A percentile compares a stretch with the other conserved stretches of the same genome.
phyloP scores from a whole-genome alignment of 2,797 vertebrate species.

The Falco columbarius region DNA sequence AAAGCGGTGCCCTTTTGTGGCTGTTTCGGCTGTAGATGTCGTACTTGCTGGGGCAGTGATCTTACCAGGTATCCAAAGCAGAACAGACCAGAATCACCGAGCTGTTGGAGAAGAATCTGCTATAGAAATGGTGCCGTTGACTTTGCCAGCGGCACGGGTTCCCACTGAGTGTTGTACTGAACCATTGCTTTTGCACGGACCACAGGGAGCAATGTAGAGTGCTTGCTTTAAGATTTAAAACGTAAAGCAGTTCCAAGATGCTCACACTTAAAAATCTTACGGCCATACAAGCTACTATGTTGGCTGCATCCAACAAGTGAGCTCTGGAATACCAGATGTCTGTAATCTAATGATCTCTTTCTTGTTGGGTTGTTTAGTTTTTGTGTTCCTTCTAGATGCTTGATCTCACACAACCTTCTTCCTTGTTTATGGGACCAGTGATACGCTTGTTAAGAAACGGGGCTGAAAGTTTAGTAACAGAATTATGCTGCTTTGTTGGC shows the following conservation, averaged over 20 bases:
- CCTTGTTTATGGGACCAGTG: not conserved
- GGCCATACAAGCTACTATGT: not conserved
- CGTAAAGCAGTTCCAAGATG: not conserved
- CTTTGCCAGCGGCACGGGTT: not conserved
- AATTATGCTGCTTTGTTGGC: not conserved
- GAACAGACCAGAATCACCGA: not conserved
- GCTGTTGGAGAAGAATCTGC: not conserved
- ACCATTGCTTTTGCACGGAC: not conserved
- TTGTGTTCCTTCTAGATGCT: not conserved
- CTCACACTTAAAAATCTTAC: not conserved
- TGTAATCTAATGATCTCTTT: not conserved
- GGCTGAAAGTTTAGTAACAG: not conserved
- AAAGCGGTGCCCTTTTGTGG: not conserved
- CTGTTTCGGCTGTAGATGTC: not conserved
- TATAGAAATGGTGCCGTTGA: not conserved
- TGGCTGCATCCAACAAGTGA: not conserved
- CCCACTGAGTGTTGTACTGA: fast-evolving
- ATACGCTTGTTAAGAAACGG: not conserved
- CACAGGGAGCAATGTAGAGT: not conserved
- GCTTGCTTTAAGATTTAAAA: not conserved
- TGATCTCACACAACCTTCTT: not conserved
- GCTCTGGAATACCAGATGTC: not conserved
- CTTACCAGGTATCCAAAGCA: not conserved
- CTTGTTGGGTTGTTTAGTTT: not conserved
- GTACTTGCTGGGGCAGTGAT: not conserved